These are phyloP conservation scores for Enteromius mattozi DNA, from an alignment of 2,797 vertebrate species.

Conservation along the genomic window DNA sequence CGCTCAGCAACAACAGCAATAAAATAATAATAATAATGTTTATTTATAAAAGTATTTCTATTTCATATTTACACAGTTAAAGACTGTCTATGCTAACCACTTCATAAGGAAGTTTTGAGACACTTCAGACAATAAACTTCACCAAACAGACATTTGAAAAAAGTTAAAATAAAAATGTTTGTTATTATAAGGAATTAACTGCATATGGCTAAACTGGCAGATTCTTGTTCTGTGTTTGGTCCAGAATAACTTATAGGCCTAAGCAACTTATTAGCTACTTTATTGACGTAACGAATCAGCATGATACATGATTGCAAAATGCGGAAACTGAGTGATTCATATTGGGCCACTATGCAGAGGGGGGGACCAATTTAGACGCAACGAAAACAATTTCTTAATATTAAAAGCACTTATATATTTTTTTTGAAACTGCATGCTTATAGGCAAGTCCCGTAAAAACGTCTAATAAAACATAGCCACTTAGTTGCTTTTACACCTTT, in stretches of 20 bases:
- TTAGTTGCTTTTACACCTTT: neutral
- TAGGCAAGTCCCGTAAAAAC: accelerated
- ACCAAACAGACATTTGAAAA: neutral
- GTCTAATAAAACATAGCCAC: neutral
- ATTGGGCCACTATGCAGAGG: neutral
- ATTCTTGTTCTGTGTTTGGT: neutral
- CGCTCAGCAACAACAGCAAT: no score
- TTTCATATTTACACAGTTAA: neutral
- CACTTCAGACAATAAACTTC: neutral
- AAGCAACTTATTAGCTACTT: neutral
- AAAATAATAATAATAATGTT: no score
- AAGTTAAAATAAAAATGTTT: no score
- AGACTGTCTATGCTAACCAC: neutral
- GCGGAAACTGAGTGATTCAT: neutral
- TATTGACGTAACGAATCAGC: neutral
- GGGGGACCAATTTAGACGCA: neutral
- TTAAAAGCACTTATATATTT: no score
- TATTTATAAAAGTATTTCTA: no score
- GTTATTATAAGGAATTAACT: neutral
- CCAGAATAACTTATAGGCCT: neutral
- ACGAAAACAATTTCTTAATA: no score
- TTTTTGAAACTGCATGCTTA: no score
- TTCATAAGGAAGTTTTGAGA: neutral
- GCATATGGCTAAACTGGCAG: neutral
- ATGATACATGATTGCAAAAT: neutral